phyloP scores from a whole-genome alignment of 2,113 vertebrate genomes.

The Anser brachyrhynchus region DNA sequence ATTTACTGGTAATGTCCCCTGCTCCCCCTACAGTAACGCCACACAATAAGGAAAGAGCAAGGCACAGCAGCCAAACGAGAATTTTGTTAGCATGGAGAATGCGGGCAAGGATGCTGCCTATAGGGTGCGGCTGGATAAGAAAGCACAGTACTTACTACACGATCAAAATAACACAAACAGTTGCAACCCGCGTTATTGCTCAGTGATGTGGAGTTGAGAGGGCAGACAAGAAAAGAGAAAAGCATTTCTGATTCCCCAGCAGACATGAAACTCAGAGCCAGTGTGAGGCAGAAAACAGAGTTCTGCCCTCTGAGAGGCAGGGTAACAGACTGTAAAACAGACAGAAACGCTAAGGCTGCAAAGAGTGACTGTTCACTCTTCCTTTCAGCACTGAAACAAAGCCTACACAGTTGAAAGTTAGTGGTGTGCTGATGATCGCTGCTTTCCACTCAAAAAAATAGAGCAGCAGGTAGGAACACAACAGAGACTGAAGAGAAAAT shows the following conservation, averaged over 20 bases:
- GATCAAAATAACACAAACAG: neutral
- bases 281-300: neutral
- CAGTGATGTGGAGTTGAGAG: neutral
- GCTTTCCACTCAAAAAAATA: neutral
- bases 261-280: neutral
- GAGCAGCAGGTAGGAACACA: neutral
- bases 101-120: neutral
- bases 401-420: neutral
- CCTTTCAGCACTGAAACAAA: neutral
- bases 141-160: neutral
- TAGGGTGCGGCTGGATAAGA: no score
- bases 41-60: neutral
- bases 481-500: neutral
- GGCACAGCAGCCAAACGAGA: neutral
- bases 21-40: no score
- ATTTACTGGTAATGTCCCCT: neutral
- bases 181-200: neutral
- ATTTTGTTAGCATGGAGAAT: neutral
- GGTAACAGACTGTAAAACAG: neutral
- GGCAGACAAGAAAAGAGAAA: neutral
- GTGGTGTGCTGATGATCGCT: neutral
- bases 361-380: neutral
- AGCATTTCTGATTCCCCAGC: neutral
- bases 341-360: neutral
- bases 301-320: neutral